Evolutionary conservation across 2,888 invertebrate genomes (phyloP), one percentile per base, ranked within the genome.

Genomic region (Drosophila monieri): DNA sequence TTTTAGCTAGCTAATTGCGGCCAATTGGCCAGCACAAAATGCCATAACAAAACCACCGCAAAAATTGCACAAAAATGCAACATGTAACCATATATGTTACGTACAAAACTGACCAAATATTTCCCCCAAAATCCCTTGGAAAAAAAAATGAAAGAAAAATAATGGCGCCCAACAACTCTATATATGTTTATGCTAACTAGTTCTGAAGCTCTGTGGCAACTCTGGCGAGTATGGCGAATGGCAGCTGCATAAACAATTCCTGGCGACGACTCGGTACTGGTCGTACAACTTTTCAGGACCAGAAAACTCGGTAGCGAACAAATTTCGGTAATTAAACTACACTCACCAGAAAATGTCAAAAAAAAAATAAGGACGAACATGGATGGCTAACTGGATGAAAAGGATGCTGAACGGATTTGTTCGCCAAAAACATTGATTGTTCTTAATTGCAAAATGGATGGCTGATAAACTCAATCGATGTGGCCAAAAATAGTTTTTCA

Each of bases 221-320:
- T 43, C 54, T 46, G 55, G 67, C 69, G 60, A 73, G 41, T 9
- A 27, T n/a, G 32, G 32, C 32, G n/a, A 32, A 32, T 61, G 64
- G 57, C 84, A 80, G 84, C 79, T 80, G 79, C 55, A 78, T 76
- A 73, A 71, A 76, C 80, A 79, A 73, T 67, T 64, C 48, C 57
- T 52, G 48, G 55, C 53, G 32, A 39, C 58, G 56, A 60, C 35
- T 27, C 12, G 30, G 30, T 32, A 27, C 25, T 14, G 12, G 12
- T 52, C 32, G 23, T 44, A 9, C 23, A 67, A 67, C 58, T 67
- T 53, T 41, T 67, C 44, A n/a, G 15, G 15, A 37, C 21, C 43
- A 15, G 8, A 62, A 62, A 62, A 62, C 44, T 62, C 62, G 44
- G 18, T 23, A 12, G 39, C 39, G 27, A 57, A 48, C 49, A 49